Percentiles rank a stretch among this genome's conserved stretches.
Conservation (phyloP, 2,888 invertebrate species). For the Synanthedon myopaeformis region DNA sequence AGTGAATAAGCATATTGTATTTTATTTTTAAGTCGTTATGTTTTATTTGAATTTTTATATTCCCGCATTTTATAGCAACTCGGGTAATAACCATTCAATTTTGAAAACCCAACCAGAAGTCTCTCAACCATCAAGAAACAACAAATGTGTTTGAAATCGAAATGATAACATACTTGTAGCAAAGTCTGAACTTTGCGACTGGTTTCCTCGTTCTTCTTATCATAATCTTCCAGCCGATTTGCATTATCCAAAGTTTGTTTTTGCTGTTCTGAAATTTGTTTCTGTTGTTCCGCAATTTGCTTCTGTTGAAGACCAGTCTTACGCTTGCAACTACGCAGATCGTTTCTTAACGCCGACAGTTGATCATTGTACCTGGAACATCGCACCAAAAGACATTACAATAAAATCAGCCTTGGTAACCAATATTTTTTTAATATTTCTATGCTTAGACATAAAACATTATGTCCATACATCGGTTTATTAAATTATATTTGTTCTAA, state of each 20-base stretch:
- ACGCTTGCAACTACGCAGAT: conserved; percentile 82
- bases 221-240: conserved; percentile 87
- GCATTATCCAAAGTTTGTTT: conserved; percentile 84
- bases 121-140: too few relatives aligned
- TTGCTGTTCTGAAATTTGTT: conserved; percentile 78
- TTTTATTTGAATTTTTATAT: too few relatives aligned
- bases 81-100: too few relatives aligned
- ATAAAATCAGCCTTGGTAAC: background rate
- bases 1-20: too few relatives aligned
- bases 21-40: too few relatives aligned
- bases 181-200: conserved; percentile 90
- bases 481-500: background rate
- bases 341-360: conserved; percentile 81
- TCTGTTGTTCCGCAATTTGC: conserved; percentile 82
- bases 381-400: too few relatives aligned
- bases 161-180: conserved; percentile 72
- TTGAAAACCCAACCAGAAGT: too few relatives aligned
- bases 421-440: background rate
- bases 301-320: conserved; percentile 89
- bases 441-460: background rate
- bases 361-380: conserved; percentile 80
- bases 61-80: too few relatives aligned
- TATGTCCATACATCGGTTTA: background rate
- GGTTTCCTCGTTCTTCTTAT: conserved; percentile 91
- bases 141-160: too few relatives aligned